These are phyloP conservation scores for Tenrec ecaudatus DNA, from an alignment of 2,113 vertebrate species.

Conservation along the genomic window DNA sequence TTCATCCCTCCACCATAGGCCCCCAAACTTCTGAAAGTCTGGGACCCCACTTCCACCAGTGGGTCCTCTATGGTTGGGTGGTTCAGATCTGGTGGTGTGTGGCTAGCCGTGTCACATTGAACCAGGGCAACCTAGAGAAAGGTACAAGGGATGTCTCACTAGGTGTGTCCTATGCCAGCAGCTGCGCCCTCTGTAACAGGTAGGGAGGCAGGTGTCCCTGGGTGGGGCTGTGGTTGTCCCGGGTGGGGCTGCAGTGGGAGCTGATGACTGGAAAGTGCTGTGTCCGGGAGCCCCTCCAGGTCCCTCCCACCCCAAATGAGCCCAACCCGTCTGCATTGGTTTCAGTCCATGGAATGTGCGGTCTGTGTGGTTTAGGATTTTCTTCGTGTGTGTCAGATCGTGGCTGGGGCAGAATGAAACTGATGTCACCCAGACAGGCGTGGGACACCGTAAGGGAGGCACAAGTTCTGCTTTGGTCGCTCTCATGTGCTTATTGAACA, in stretches of 20 bases:
- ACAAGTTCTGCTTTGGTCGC: background rate
- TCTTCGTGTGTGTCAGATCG: background rate
- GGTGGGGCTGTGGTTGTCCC: background rate
- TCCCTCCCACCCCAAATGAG: background rate
- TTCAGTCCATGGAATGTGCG: slow-evolving; percentile 14
- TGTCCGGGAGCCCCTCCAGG: background rate
- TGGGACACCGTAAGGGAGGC: background rate
- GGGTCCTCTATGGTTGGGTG: background rate
- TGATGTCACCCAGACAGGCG: background rate
- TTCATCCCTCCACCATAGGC: background rate
- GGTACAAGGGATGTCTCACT: background rate
- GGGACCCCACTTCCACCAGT: background rate
- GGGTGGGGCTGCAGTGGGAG: background rate
- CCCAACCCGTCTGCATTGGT: background rate
- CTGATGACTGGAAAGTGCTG: background rate
- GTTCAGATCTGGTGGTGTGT: background rate
- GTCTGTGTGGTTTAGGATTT: background rate
- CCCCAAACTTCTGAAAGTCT: background rate
- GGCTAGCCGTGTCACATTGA: background rate
- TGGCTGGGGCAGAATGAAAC: background rate
- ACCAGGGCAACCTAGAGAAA: background rate
- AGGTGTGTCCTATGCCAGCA: background rate
- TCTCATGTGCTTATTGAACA: background rate
- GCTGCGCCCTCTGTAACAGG: background rate
- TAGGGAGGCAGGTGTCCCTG: background rate